Evolutionary conservation across 2,888 invertebrate genomes (phyloP), one percentile per base, ranked within the genome.

Genomic region (Drosophila prostipennis): DNA sequence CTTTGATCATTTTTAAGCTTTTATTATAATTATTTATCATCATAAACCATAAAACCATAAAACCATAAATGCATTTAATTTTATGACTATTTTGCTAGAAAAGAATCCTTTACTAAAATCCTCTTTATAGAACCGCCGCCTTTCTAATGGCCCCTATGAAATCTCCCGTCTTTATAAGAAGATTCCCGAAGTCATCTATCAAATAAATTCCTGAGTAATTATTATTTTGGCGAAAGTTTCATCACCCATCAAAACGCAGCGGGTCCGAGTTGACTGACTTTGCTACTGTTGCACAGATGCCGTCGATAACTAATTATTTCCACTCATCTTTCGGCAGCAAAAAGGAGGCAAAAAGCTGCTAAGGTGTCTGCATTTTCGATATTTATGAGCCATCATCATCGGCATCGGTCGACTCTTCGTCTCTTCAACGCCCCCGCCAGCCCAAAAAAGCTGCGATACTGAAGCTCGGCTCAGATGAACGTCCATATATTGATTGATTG

Each of bases 281-380:
- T 78, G 73, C 73, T 71, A 79, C 80, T 79, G 74, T 43, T 64
- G 29, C 63, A 59, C 61, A 64, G 53, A 37, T 69, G 53, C 63
- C 63, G 52, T 46, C 51, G 70, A 72, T 85, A 68, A 76, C 46
- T 85, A 85, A 85, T 81, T 87, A 81, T 85, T 81, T 79, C 16
- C 51, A 73, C 65, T 74, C 67, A 52, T 63, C 72, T 72, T 72
- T 71, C 60, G 19, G 46, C 69, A 36, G 63, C 68, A 7, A 23
- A 19, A 19, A 69, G 29, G n/a, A n/a, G 46, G 29, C 3, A 54
- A 40, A 19, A 48, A 63, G 48, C 74, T 78, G 76, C 61, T 64
- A 69, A 76, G 60, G 71, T 75, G 83, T 72, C 75, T 65, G 76
- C 67, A 61, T 74, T 40, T 59, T 63, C 64, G 39, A 77, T 77